Conservation (phyloP, 1,140 invertebrate species). For the Philotrypesis tridentata region DNA sequence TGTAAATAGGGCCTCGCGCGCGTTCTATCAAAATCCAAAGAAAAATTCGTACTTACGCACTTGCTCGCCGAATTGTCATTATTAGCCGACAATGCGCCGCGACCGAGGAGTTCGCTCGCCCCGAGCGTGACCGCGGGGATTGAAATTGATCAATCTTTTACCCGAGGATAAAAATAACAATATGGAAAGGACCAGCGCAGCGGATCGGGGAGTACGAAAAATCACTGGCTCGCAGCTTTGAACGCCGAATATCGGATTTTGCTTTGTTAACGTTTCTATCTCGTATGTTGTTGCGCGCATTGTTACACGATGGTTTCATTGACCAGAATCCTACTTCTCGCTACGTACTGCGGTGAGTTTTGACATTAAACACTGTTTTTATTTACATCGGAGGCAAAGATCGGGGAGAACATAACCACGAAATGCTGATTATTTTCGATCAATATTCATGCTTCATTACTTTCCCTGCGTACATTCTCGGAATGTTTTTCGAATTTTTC, state of each 20-base stretch:
- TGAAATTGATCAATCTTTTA: not conserved
- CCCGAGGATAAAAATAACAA: not conserved
- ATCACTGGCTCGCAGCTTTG: slow-evolving; percentile 16
- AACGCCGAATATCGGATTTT: slow-evolving; percentile 5
- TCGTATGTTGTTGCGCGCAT: not conserved
- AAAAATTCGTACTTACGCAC: not conserved
- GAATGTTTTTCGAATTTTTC: not conserved
- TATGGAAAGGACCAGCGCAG: slow-evolving; percentile 21
- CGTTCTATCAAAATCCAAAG: not conserved
- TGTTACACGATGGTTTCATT: slow-evolving; percentile 60
- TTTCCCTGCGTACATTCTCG: not conserved
- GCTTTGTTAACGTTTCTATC: not conserved
- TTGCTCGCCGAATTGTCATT: not conserved
- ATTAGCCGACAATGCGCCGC: not conserved
- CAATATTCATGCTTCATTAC: slow-evolving; percentile 31
- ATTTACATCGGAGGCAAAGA: slow-evolving; percentile 31
- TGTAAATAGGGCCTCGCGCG: slow-evolving; percentile 6
- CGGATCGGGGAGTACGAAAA: slow-evolving; percentile 9
- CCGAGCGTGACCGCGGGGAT: not conserved
- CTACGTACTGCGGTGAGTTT: slow-evolving; percentile 58
- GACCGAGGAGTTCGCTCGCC: not conserved
- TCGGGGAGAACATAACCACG: slow-evolving; percentile 55
- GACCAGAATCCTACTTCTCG: slow-evolving; percentile 56
- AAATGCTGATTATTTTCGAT: slow-evolving; percentile 48
- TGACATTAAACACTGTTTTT: slow-evolving; percentile 16